Evolutionary conservation across 2,888 invertebrate species (phyloP).

Genomic region (Phorcus lineatus): DNA sequence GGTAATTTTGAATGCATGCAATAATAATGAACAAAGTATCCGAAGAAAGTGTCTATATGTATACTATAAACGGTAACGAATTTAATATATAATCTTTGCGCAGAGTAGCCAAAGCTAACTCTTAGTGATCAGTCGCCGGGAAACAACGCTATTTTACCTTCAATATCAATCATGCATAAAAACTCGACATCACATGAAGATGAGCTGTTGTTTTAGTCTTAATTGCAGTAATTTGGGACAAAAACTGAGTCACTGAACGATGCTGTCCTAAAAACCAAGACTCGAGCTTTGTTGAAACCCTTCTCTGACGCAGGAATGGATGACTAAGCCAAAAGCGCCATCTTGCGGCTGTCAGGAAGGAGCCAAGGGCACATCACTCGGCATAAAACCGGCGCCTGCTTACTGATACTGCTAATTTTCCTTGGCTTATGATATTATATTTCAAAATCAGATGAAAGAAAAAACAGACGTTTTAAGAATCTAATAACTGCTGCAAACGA

Average conservation of each 20-base stretch:
- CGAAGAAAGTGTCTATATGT: too few species aligned
- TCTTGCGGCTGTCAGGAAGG: neutral
- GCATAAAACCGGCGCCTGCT: neutral
- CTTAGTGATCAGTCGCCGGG: too few species aligned
- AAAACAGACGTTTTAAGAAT: neutral
- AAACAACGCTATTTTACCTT: too few species aligned
- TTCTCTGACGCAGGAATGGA: neutral
- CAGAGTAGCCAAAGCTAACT: too few species aligned
- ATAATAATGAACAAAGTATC: too few species aligned
- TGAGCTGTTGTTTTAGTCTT: neutral
- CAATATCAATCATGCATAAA: too few species aligned
- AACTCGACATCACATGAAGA: too few species aligned
- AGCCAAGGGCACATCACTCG: neutral
- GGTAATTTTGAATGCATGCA: too few species aligned
- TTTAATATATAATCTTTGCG: too few species aligned
- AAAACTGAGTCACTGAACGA: neutral
- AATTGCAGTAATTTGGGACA: slow-evolving; percentile 1
- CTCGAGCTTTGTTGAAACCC: neutral
- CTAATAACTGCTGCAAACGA: neutral
- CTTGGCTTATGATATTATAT: neutral
- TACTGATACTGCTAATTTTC: neutral
- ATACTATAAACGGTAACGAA: too few species aligned
- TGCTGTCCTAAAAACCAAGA: neutral
- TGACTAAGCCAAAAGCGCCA: neutral
- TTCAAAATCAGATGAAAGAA: neutral